Conservation (phyloP, 2,888 invertebrate genomes). For the Sesamia inferens region DNA sequence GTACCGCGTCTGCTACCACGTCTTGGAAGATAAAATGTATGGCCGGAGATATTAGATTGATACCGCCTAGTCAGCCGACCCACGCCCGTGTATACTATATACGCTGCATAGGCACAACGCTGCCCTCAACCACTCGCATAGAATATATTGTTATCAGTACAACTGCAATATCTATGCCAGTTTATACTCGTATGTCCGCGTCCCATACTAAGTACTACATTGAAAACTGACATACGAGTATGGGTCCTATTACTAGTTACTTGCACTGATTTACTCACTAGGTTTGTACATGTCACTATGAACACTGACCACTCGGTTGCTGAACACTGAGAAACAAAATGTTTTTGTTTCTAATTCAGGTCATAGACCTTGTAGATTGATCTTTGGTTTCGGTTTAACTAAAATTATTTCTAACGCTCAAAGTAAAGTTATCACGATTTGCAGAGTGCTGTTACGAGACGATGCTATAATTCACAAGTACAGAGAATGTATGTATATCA, state of each 20-base stretch:
- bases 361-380: constrained; percentile 46
- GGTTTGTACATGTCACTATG: constrained; percentile 8
- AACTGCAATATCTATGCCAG: constrained; percentile 38
- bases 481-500: constrained; percentile 43
- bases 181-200: constrained; percentile 15
- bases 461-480: constrained; percentile 19
- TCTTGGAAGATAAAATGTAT: constrained; percentile 63
- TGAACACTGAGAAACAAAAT: constrained; percentile 21
- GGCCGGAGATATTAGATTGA: constrained; percentile 68
- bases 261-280: constrained; percentile 30
- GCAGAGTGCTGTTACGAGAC: constrained; percentile 28
- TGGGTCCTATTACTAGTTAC: constrained; percentile 15
- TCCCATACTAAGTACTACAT: constrained; percentile 10
- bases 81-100: constrained; percentile 54
- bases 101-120: constrained; percentile 55
- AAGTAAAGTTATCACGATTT: neutral
- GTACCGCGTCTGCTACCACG: constrained; percentile 35
- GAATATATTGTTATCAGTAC: constrained; percentile 60
- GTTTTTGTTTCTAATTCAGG: constrained; percentile 44
- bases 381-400: constrained; percentile 33
- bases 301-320: constrained; percentile 14
- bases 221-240: constrained; percentile 41
- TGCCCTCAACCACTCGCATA: constrained; percentile 37
- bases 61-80: constrained; percentile 63
- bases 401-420: constrained; percentile 22